Evolutionary conservation across 2,888 invertebrate genomes (phyloP), one percentile per base, ranked within the genome.

Genomic region (Lepidochrysops patricia): DNA sequence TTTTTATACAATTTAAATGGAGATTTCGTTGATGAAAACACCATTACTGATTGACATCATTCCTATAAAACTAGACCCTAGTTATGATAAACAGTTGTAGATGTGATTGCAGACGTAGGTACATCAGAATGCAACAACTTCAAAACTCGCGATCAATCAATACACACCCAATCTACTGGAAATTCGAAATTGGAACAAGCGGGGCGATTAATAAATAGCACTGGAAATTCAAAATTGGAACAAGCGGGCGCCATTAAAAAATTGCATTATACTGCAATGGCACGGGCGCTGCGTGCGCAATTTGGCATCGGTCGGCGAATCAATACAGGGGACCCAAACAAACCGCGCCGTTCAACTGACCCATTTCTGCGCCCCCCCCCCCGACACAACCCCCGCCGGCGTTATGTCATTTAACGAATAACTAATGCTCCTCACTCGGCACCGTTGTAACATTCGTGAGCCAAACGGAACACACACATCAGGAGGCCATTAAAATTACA

Each of bases 261-360:
- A 57, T 62, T 65, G 65, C 67, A 66, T 64, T 15, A 59, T 61
- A 57, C 64, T 67, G 66, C 67, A 65, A 65, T 63, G 62, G 66
- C 63, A 65, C 61, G 60, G 15, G 66, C 62, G 64, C 71, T 83
- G 84, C 82, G 84, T 79, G 82, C 86, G 84, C 85, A 83, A 70
- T 66, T 65, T 67, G 71, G 68, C 66, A 64, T 61, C 54, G 61
- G 61, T 62, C 63, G 60, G 57, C 57, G 73, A 80, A 84, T 88
- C 88, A 80, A 87, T 87, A 87, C 74, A 67, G 65, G 75, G 72
- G 82, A 88, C 87, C 88, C 87, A 88, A 88, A 88, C 87, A 87
- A 85, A 82, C 80, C 72, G 66, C 72, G 75, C 75, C 77, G 76
- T 82, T 82, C 84, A 76, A 79, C 70, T 87, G 86, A 85, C 87